Conservation (phyloP, 1,140 invertebrate genomes). For the Pygmarrhopalites habei region DNA sequence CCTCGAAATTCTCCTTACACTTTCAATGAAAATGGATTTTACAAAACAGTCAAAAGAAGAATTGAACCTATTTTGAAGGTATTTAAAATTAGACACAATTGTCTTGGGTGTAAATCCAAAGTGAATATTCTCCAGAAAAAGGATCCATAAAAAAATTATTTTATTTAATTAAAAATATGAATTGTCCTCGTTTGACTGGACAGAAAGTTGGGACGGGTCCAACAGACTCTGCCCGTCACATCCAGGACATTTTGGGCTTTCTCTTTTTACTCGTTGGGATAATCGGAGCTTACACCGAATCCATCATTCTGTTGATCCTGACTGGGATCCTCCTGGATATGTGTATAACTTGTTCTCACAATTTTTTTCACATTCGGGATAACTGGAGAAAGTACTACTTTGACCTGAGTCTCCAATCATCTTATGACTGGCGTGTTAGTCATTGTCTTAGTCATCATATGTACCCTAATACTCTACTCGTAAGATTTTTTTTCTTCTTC, state of each 20-base stretch:
- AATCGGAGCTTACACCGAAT: conserved; percentile 9
- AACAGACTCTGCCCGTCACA: conserved; percentile 21
- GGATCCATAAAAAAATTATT: too few relatives aligned
- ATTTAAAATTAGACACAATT: too few relatives aligned
- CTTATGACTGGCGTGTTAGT: conserved; percentile 64
- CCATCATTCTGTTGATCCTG: conserved; percentile 38
- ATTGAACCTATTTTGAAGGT: conserved; percentile 36
- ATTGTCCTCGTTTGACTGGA: too few relatives aligned
- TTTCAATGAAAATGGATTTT: conserved; percentile 37
- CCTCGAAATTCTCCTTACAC: conserved; percentile 38
- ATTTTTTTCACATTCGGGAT: conserved; percentile 71
- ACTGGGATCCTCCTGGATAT: conserved; percentile 53
- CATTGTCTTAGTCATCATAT: conserved; percentile 73
- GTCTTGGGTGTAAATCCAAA: too few relatives aligned
- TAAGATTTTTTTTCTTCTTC: conserved; percentile 4
- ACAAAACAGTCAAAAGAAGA: conserved; percentile 3
- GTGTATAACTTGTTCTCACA: conserved; percentile 58
- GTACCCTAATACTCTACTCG: conserved; percentile 65
- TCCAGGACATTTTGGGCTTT: conserved; percentile 37
- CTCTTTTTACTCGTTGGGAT: conserved; percentile 21
- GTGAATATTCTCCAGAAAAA: too few relatives aligned
- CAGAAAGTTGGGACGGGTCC: conserved; percentile 39
- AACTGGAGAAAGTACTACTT: conserved; percentile 76
- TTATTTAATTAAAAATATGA: too few relatives aligned
- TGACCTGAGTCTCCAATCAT: conserved; percentile 59